Evolutionary conservation across 2,113 vertebrate species (phyloP).

Genomic region (Seriola quinqueradiata): DNA sequence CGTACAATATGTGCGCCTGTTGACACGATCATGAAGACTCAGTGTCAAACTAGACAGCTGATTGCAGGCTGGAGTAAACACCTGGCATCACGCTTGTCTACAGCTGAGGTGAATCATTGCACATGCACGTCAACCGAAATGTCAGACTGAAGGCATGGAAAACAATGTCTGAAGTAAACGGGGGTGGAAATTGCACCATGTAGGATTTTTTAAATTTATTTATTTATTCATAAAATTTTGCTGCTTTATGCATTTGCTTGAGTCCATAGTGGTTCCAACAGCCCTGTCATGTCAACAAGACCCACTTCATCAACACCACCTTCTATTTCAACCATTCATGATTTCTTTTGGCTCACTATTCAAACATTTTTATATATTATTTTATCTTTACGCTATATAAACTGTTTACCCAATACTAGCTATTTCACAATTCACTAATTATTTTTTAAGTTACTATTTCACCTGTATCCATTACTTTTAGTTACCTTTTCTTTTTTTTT

Average conservation of each 20-base stretch:
- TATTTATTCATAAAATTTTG: background rate
- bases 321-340: background rate
- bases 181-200: constrained; percentile 19
- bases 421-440: no score
- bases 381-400: no score
- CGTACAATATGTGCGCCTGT: constrained; percentile 49
- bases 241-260: constrained; percentile 37
- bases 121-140: constrained; percentile 33
- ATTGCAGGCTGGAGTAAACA: constrained; percentile 71
- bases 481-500: no score
- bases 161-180: constrained; percentile 46
- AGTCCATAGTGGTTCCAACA: background rate
- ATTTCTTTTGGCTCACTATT: background rate
- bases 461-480: no score
- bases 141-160: constrained; percentile 49
- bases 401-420: no score
- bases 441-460: no score
- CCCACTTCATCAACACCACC: no score
- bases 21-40: constrained; percentile 73
- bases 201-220: background rate
- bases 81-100: constrained; percentile 64
- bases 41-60: constrained; percentile 71
- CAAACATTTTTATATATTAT: background rate
- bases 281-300: background rate
- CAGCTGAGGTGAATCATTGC: constrained; percentile 63